Conservation (phyloP, 2,113 vertebrate genomes). For the Daboia siamensis region DNA sequence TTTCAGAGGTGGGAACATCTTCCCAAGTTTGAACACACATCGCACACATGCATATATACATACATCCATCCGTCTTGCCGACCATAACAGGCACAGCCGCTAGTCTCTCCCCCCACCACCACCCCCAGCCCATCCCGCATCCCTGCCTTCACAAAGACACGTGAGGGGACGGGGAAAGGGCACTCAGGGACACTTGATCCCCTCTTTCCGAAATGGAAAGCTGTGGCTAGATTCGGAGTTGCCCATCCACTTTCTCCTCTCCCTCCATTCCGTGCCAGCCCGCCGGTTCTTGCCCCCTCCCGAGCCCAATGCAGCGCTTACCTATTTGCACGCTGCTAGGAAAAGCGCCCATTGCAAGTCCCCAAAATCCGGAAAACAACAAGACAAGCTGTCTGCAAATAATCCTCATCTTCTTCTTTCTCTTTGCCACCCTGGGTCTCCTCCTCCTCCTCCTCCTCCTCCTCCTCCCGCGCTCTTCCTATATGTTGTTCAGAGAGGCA, state of each 20-base stretch:
- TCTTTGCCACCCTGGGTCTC: slow-evolving; percentile 68
- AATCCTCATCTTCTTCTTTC: slow-evolving; percentile 96
- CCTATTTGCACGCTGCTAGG: slow-evolving; percentile 99
- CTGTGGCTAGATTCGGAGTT: slow-evolving; percentile 26
- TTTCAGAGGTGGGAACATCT: background rate
- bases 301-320: slow-evolving; percentile 71
- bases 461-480: slow-evolving; percentile 66
- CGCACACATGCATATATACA: background rate
- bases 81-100: background rate
- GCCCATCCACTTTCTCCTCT: background rate
- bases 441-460: background rate
- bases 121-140: background rate
- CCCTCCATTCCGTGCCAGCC: slow-evolving; percentile 12
- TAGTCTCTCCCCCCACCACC: background rate
- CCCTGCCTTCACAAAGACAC: slow-evolving; percentile 10
- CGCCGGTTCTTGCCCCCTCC: background rate
- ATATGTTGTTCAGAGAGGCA: slow-evolving; percentile 87
- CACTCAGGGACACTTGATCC: background rate
- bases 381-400: slow-evolving; percentile 94
- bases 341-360: slow-evolving; percentile 95
- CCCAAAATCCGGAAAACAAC: slow-evolving; percentile 94
- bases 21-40: slow-evolving; percentile 38
- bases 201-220: slow-evolving; percentile 47
- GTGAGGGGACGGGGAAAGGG: background rate
- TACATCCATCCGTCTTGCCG: background rate